Evolutionary conservation across 1,140 invertebrate species (phyloP).

Genomic region (Plectrocnemia conspersa): DNA sequence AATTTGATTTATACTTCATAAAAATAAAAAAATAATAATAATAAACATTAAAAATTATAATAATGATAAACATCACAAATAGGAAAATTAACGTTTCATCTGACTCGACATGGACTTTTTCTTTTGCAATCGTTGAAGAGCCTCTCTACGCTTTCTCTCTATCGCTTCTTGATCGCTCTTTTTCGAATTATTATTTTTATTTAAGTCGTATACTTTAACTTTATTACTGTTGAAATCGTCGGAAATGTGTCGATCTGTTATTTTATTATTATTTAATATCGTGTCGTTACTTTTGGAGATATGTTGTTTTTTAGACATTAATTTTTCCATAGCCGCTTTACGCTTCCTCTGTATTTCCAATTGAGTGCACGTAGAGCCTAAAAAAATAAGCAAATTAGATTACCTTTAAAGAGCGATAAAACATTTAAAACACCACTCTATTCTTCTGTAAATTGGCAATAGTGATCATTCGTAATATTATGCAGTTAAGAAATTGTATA

Average conservation of each 20-base stretch:
- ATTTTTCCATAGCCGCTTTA: conserved; percentile 43
- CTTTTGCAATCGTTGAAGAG: conserved; percentile 39
- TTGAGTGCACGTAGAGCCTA: conserved; percentile 42
- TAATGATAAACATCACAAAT: too few relatives aligned
- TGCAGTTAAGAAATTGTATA: neutral
- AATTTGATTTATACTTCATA: too few relatives aligned
- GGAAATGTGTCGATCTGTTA: neutral
- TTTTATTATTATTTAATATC: neutral
- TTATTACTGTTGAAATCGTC: neutral
- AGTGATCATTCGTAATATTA: neutral
- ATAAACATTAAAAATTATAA: too few relatives aligned
- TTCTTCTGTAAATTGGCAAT: neutral
- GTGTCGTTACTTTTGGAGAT: conserved; percentile 7
- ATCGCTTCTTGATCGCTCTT: conserved; percentile 39
- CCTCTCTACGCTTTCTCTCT: conserved; percentile 42
- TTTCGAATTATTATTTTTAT: conserved; percentile 20
- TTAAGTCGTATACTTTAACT: neutral
- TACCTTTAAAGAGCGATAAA: conserved; percentile 18
- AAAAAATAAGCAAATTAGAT: conserved; percentile 13
- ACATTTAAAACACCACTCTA: conserved; percentile 31
- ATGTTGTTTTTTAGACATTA: conserved; percentile 40
- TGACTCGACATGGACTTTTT: too few relatives aligned
- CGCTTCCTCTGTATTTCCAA: conserved; percentile 47
- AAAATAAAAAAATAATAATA: too few relatives aligned
- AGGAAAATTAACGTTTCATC: too few relatives aligned